Percentiles rank a stretch among this genome's conserved stretches.
Evolutionary conservation across 2,888 invertebrate genomes (phyloP).

Genomic region (Caenorhabditis japonica): DNA sequence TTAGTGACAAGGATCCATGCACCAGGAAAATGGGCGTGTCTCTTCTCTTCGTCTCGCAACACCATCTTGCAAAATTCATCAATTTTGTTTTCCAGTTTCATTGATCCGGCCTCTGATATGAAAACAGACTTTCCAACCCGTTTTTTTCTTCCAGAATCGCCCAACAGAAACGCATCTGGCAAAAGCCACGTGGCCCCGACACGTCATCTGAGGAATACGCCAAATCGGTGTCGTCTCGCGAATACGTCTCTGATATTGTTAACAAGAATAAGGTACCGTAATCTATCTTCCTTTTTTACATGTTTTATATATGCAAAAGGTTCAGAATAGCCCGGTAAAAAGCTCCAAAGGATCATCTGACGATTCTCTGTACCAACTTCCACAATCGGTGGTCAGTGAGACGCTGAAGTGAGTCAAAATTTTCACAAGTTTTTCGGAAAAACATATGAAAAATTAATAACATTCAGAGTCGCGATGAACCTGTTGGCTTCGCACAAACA

Average conservation of each 20-base stretch:
- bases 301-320: not conserved
- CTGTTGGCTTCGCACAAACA: slow-evolving; percentile 34
- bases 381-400: slow-evolving; percentile 24
- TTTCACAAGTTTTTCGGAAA: too few species aligned
- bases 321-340: slow-evolving; percentile 17
- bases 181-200: slow-evolving; percentile 45
- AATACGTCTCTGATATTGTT: slow-evolving; percentile 45
- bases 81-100: too few species aligned
- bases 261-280: slow-evolving; percentile 28
- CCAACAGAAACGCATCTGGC: slow-evolving; percentile 43
- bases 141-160: slow-evolving; percentile 40
- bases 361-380: slow-evolving; percentile 21
- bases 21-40: too few species aligned
- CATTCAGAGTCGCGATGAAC: slow-evolving; percentile 38
- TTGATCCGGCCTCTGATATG: too few species aligned
- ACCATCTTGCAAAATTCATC: too few species aligned
- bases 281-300: not conserved
- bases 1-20: too few species aligned
- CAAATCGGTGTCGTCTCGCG: slow-evolving; percentile 46
- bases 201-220: slow-evolving; percentile 33
- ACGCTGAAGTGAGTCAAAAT: slow-evolving; percentile 34
- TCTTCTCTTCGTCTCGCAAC: too few species aligned
- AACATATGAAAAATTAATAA: not conserved
- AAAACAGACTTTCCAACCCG: too few species aligned
- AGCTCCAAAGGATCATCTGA: not conserved